phyloP scores from a whole-genome alignment of 2,888 invertebrate genomes.

The Doris montereyensis region DNA sequence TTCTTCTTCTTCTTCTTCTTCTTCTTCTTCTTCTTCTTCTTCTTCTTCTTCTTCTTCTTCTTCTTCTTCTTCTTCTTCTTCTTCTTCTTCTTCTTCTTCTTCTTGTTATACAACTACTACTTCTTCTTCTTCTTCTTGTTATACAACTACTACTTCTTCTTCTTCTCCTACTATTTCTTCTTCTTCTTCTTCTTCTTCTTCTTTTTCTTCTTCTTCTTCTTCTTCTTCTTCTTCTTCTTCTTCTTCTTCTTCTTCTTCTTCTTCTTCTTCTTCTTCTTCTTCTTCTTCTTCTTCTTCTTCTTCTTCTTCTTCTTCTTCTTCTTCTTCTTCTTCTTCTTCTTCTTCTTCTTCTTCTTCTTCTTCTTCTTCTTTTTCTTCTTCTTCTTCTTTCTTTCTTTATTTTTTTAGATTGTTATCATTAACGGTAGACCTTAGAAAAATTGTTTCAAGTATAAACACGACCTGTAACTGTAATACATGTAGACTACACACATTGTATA shows the following conservation, averaged over 20 bases:
- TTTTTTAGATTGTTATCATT: too few species aligned
- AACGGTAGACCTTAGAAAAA: too few species aligned
- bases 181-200: not conserved
- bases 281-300: not conserved
- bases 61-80: constrained; percentile 20
- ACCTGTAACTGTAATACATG: too few species aligned
- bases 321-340: not conserved
- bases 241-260: not conserved
- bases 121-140: too few species aligned
- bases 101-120: not conserved
- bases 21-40: constrained; percentile 21
- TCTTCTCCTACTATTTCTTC: too few species aligned
- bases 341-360: not conserved
- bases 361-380: not conserved
- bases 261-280: not conserved
- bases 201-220: not conserved
- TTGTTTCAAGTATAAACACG: too few species aligned
- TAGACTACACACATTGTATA: too few species aligned
- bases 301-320: not conserved
- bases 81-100: not conserved
- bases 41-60: not conserved
- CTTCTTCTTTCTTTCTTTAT: too few species aligned
- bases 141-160: too few species aligned
- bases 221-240: not conserved
- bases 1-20: constrained; percentile 15